Evolutionary conservation across 2,888 invertebrate species (phyloP).

Genomic region (Tribolium freemani): DNA sequence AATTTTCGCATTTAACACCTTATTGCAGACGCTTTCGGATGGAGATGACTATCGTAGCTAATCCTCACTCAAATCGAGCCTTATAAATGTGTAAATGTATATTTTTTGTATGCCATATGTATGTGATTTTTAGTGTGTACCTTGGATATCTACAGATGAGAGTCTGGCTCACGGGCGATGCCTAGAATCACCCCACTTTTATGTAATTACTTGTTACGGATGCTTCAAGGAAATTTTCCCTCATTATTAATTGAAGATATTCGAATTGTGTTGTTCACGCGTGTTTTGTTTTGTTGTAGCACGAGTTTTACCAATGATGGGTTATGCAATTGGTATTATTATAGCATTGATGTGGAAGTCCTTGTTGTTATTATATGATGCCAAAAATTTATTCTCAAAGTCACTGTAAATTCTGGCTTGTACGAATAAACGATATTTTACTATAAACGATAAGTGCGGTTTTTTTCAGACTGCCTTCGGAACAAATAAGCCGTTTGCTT

Average conservation of each 20-base stretch:
- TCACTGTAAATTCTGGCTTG: constrained; percentile 24
- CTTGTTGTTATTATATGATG: constrained; percentile 15
- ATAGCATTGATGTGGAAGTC: constrained; percentile 6
- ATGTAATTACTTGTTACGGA: not conserved
- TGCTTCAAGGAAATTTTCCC: not conserved
- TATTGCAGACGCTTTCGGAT: constrained; percentile 20
- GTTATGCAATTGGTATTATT: too few relatives aligned
- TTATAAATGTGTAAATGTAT: constrained; percentile 46
- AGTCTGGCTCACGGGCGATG: not conserved
- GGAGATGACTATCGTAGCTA: constrained; percentile 6
- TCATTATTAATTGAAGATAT: not conserved
- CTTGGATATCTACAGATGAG: not conserved
- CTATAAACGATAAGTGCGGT: not conserved
- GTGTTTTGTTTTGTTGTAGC: constrained; percentile 16
- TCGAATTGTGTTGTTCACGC: constrained; percentile 14
- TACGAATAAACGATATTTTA: constrained; percentile 28
- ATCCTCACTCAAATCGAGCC: constrained; percentile 36
- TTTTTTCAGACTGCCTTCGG: not conserved
- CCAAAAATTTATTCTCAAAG: constrained; percentile 14
- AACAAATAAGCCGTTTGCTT: too few relatives aligned
- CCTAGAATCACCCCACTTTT: not conserved
- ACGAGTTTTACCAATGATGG: constrained; percentile 2
- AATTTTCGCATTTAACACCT: constrained; percentile 13
- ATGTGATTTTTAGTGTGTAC: constrained; percentile 60
- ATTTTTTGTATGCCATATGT: constrained; percentile 43